Percentiles rank a stretch among this genome's conserved stretches.
phyloP scores from a whole-genome alignment of 2,888 invertebrate genomes.

The Pristionchus maxplancki region DNA sequence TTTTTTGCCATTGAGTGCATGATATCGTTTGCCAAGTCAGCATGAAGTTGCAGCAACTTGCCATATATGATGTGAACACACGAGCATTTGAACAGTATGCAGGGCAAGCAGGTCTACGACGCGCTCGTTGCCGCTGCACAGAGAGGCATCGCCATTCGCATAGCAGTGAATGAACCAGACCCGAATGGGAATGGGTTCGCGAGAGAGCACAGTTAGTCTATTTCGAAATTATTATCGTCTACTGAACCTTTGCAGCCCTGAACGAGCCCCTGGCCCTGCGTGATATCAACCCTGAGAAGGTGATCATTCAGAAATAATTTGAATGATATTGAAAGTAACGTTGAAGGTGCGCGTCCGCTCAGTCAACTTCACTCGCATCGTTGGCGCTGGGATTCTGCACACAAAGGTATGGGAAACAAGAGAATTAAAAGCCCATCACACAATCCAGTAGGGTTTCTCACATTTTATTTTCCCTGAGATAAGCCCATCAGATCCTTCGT shows the following conservation, averaged over 20 bases:
- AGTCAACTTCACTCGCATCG: conserved; percentile 87
- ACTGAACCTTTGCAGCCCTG: background rate
- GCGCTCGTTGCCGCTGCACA: background rate
- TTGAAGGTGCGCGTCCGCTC: conserved; percentile 81
- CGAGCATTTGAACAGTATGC: too few relatives aligned
- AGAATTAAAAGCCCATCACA: background rate
- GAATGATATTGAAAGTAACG: too few relatives aligned
- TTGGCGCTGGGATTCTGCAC: conserved; percentile 91
- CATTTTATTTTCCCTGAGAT: too few relatives aligned
- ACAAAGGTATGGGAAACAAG: conserved; percentile 85
- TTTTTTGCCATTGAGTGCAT: too few relatives aligned
- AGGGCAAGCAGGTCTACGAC: conserved; percentile 8
- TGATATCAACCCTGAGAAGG: conserved; percentile 2
- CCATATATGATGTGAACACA: background rate
- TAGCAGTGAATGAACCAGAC: background rate
- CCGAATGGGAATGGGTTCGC: background rate
- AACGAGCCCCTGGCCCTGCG: conserved; percentile 11
- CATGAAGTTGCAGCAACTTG: background rate
- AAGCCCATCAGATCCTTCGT: too few relatives aligned
- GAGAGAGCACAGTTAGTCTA: background rate
- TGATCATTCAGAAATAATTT: too few relatives aligned
- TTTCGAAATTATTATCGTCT: background rate
- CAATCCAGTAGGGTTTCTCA: too few relatives aligned
- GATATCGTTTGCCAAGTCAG: too few relatives aligned
- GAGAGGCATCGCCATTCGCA: background rate